These are phyloP conservation scores for Sparidentex hasta DNA, from an alignment of 2,797 vertebrate genomes.

Conservation along the genomic window DNA sequence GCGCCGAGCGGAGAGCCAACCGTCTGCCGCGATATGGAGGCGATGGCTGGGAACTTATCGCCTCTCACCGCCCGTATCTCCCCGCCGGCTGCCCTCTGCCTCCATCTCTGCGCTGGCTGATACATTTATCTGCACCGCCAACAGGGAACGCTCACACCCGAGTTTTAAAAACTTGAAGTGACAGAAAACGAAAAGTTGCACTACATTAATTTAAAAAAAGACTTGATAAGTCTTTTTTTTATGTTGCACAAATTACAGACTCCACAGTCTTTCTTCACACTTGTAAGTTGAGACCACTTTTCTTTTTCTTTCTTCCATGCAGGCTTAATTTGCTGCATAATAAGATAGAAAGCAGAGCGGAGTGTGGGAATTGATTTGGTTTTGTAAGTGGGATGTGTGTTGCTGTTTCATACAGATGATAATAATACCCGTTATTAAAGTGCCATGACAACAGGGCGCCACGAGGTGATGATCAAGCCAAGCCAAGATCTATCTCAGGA, in stretches of 20 bases:
- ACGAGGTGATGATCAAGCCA: slow-evolving; percentile 62
- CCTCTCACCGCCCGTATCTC: slow-evolving; percentile 52
- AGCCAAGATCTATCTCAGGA: slow-evolving; percentile 35
- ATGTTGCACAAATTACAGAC: slow-evolving; percentile 9
- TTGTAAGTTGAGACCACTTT: slow-evolving; percentile 39
- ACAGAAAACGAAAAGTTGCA: slow-evolving; percentile 56
- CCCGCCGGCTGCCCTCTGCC: slow-evolving; percentile 31
- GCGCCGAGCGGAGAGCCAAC: slow-evolving; percentile 72
- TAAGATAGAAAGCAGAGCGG: slow-evolving; percentile 12
- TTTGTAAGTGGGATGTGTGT: slow-evolving; percentile 26
- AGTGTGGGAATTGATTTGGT: slow-evolving; percentile 1
- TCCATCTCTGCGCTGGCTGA: slow-evolving; percentile 27
- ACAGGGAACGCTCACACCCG: background rate
- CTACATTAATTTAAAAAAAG: slow-evolving; percentile 39
- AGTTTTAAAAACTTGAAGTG: slow-evolving; percentile 41
- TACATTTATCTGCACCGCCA: slow-evolving; percentile 16
- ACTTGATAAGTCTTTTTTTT: background rate
- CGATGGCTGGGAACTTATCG: slow-evolving; percentile 65
- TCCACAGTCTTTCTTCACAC: background rate
- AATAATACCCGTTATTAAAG: slow-evolving; percentile 51
- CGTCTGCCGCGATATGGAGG: slow-evolving; percentile 81
- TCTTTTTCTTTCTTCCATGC: background rate
- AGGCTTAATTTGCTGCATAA: slow-evolving; percentile 1
- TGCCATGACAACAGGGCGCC: slow-evolving; percentile 64
- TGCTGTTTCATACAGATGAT: slow-evolving; percentile 39